Conservation (phyloP, 64 coral and sea anemone species). For the Stichodactyla mertensii region DNA sequence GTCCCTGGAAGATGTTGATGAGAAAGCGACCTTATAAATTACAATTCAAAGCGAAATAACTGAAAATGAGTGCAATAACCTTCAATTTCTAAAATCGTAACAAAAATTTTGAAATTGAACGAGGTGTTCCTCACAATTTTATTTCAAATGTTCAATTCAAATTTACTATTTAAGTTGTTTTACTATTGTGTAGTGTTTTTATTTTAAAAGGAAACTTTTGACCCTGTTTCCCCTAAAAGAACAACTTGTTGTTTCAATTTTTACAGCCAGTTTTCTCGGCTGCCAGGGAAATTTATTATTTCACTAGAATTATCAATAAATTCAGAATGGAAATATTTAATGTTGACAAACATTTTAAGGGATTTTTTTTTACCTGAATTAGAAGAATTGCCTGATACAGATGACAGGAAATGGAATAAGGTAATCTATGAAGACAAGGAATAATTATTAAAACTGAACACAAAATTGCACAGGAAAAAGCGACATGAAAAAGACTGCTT, state of each 20-base stretch:
- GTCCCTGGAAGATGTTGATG: background rate
- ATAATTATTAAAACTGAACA: background rate
- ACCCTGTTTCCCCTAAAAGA: background rate
- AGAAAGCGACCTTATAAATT: background rate
- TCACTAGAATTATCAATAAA: background rate
- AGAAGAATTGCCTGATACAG: constrained; percentile 3
- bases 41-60: background rate
- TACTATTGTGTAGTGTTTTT: background rate
- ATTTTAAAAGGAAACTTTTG: background rate
- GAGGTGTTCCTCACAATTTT: no score
- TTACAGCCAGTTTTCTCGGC: background rate
- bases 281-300: background rate
- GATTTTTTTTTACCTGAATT: background rate
- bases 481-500: background rate
- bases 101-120: background rate
- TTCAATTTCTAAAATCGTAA: background rate
- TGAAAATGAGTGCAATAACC: background rate
- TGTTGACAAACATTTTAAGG: background rate
- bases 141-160: background rate
- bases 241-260: background rate
- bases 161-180: background rate
- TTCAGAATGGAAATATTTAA: background rate
- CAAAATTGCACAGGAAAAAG: background rate
- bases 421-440: background rate
- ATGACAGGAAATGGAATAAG: background rate